Evolutionary conservation across 2,888 invertebrate species (phyloP).

Genomic region (Rosalia funebris): DNA sequence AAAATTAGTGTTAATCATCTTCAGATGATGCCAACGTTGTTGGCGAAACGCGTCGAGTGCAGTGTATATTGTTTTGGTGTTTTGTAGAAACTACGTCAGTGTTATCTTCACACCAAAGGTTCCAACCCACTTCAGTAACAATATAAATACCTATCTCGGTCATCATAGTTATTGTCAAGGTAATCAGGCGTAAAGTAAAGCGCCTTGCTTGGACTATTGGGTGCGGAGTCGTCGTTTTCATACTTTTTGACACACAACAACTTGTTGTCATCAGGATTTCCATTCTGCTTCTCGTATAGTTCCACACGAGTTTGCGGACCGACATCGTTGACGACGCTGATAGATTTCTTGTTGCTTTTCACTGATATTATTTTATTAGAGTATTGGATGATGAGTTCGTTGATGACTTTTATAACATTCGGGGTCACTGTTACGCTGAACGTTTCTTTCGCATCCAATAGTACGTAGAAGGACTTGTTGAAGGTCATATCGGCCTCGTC

Average conservation of each 20-base stretch:
- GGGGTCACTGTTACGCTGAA: slow-evolving; percentile 78
- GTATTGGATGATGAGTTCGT: slow-evolving; percentile 60
- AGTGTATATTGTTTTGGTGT: too few relatives aligned
- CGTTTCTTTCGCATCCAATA: slow-evolving; percentile 74
- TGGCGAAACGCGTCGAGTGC: too few relatives aligned
- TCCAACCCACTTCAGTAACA: too few relatives aligned
- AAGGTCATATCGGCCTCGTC: slow-evolving; percentile 45
- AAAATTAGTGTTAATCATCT: too few relatives aligned
- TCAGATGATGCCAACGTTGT: too few relatives aligned
- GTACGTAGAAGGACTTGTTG: slow-evolving; percentile 72
- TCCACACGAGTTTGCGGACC: slow-evolving; percentile 71
- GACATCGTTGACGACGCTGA: slow-evolving; percentile 73
- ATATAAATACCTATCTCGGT: slow-evolving; percentile 62
- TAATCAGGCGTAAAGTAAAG: slow-evolving; percentile 33
- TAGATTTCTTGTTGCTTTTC: slow-evolving; percentile 58
- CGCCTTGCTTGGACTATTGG: slow-evolving; percentile 67
- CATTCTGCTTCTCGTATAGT: slow-evolving; percentile 66
- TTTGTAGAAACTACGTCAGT: too few relatives aligned
- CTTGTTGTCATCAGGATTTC: slow-evolving; percentile 62
- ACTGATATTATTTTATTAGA: slow-evolving; percentile 62
- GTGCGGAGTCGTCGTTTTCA: slow-evolving; percentile 71
- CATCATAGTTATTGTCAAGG: slow-evolving; percentile 50
- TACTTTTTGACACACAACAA: slow-evolving; percentile 70
- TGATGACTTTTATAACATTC: slow-evolving; percentile 68
- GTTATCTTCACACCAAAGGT: too few relatives aligned